A percentile compares a stretch with the other conserved stretches of the same genome.
Evolutionary conservation across 2,888 invertebrate genomes (phyloP).

Genomic region (Andrena trimmerana): DNA sequence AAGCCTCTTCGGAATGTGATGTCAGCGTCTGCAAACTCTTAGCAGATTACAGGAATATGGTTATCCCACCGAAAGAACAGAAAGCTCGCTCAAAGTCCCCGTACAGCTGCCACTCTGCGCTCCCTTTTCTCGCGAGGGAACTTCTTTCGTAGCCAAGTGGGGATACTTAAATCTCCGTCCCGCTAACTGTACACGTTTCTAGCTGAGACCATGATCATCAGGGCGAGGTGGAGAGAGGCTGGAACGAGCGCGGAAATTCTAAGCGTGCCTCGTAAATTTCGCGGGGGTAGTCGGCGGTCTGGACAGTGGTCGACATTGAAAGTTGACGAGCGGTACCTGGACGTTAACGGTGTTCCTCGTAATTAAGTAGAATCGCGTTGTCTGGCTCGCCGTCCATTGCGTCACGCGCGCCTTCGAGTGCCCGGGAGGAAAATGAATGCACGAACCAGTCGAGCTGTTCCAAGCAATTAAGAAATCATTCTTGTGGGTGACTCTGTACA

Average conservation of each 20-base stretch:
- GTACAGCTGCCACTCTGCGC: no score
- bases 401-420: slow-evolving; percentile 43
- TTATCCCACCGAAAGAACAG: neutral
- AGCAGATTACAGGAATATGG: neutral
- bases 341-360: slow-evolving; percentile 74
- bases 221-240: neutral
- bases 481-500: neutral
- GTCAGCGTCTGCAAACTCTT: neutral
- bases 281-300: slow-evolving; percentile 32
- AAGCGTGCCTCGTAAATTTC: slow-evolving; percentile 58
- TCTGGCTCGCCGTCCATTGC: slow-evolving; percentile 26
- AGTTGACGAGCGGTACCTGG: slow-evolving; percentile 72
- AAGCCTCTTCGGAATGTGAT: neutral
- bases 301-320: slow-evolving; percentile 66
- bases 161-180: slow-evolving; percentile 10
- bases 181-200: slow-evolving; percentile 35
- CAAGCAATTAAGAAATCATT: slow-evolving; percentile 34
- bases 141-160: slow-evolving; percentile 1
- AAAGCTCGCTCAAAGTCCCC: no score
- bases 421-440: neutral
- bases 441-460: neutral
- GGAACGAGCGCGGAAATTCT: slow-evolving; percentile 53
- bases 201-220: slow-evolving; percentile 7
- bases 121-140: no score
- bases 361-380: slow-evolving; percentile 72